These are phyloP conservation scores for Empidonax traillii DNA, from an alignment of 2,113 vertebrate species.

Conservation along the genomic window DNA sequence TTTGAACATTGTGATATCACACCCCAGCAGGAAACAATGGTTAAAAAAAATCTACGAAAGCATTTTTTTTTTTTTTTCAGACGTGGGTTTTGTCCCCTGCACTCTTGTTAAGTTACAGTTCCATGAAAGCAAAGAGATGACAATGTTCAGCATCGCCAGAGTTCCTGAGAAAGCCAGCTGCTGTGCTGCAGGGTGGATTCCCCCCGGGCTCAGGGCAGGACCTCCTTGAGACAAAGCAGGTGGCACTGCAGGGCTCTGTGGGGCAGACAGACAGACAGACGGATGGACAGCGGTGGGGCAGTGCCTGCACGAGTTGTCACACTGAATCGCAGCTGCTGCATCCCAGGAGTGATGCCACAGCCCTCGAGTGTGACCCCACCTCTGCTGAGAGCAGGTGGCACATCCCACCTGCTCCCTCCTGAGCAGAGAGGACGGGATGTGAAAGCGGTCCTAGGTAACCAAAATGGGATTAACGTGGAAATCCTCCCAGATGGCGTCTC, in stretches of 20 bases:
- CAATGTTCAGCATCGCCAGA: background rate
- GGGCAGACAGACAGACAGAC: background rate
- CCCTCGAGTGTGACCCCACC: background rate
- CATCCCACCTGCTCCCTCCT: background rate
- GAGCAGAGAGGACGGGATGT: background rate
- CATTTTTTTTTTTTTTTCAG: background rate
- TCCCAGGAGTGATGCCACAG: background rate
- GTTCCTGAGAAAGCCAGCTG: background rate
- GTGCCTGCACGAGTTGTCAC: background rate
- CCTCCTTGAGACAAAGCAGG: background rate
- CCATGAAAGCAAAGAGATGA: background rate
- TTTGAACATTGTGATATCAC: background rate
- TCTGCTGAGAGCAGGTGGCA: rapidly evolving
- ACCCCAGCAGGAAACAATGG: conserved; percentile 53
- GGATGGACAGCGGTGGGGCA: rapidly evolving
- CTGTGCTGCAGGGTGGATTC: background rate
- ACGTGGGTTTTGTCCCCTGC: conserved; percentile 11
- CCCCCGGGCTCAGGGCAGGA: background rate
- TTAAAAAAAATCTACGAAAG: conserved; percentile 8
- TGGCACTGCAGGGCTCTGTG: background rate
- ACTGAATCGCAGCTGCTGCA: background rate
- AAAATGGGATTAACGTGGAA: background rate
- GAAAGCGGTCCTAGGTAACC: background rate
- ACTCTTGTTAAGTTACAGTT: background rate
- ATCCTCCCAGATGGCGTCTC: background rate